These are phyloP conservation scores for Conomelus anceps DNA, from an alignment of 2,888 invertebrate species.

Conservation along the genomic window DNA sequence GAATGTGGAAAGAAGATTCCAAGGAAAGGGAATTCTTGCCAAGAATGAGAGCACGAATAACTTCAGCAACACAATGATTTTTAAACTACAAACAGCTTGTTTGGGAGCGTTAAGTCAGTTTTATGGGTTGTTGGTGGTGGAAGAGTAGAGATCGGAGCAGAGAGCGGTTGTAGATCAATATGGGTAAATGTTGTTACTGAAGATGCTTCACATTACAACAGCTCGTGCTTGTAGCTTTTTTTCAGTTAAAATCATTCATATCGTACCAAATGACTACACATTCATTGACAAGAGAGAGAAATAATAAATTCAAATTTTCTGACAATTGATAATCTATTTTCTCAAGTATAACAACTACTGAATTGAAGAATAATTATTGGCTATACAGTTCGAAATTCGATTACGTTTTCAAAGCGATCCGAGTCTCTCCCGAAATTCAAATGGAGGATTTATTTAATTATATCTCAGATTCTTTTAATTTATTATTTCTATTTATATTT, in stretches of 20 bases:
- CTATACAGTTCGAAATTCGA: not conserved
- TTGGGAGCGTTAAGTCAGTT: not conserved
- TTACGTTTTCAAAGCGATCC: not conserved
- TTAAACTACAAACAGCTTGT: not conserved
- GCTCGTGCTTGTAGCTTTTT: not conserved
- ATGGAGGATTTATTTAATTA: too few species aligned
- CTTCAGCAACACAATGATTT: not conserved
- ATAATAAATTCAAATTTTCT: not conserved
- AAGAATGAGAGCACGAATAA: not conserved
- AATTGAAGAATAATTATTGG: not conserved
- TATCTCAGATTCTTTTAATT: too few species aligned
- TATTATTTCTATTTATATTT: too few species aligned
- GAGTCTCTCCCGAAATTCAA: not conserved
- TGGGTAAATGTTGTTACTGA: not conserved
- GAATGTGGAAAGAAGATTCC: not conserved
- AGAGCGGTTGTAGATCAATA: not conserved
- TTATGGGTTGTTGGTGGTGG: too few species aligned
- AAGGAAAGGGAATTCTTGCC: not conserved
- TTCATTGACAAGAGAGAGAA: not conserved
- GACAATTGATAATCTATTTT: not conserved
- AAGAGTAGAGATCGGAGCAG: too few species aligned
- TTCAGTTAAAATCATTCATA: not conserved
- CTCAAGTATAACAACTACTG: too few species aligned
- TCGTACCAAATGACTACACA: not conserved
- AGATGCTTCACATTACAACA: not conserved